Evolutionary conservation across 1,140 invertebrate species (phyloP), one percentile per base, ranked within the genome.

Genomic region (Drosophila oshimai): DNA sequence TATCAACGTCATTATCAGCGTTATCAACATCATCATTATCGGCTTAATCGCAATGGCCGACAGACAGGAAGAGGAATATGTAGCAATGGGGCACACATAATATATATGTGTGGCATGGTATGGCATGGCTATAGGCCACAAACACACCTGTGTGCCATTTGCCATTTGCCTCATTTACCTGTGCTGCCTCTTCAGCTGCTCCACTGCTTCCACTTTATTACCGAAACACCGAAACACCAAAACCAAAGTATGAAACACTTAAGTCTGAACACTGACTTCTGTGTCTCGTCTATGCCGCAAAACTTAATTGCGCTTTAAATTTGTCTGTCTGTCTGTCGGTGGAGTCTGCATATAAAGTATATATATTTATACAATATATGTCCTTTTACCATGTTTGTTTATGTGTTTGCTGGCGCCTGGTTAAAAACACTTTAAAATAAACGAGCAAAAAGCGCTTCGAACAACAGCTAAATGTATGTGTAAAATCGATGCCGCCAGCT

Each of bases 301-400:
- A 73, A 73, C 46, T 73, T 73, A 73, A 73, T 73, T 73, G 69
- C 68, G 55, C 68, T 73, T 72, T 71, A 71, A 71, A 71, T 71
- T 71, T 57, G 45, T 49, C 39, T 60, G 12, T 15, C 42, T n/a
- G n/a, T n/a, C n/a, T n/a, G n/a, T n/a, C n/a, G 46, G 12, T 7
- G 24, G 36, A 18, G 20, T 13, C 46, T 42, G 6, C 3, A 24
- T 20, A 15, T 17, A 28, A n/a, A n/a, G n/a, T 22, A 36, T 18
- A 13, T 24, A 10, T 15, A 13, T 37, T 20, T 31, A 20, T 18
- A 12, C 20, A 24, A 45, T 70, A n/a, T 22, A 28, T 24, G 36
- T 33, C 7, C 28, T 47, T 36, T 29, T 24, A 26, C 22, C 45
- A 3, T 50, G 74, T 77, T 75, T 69, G 46, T 76, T 55, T 70